These are phyloP conservation scores for Leuctra nigra DNA, from an alignment of 2,888 invertebrate genomes.

Conservation along the genomic window DNA sequence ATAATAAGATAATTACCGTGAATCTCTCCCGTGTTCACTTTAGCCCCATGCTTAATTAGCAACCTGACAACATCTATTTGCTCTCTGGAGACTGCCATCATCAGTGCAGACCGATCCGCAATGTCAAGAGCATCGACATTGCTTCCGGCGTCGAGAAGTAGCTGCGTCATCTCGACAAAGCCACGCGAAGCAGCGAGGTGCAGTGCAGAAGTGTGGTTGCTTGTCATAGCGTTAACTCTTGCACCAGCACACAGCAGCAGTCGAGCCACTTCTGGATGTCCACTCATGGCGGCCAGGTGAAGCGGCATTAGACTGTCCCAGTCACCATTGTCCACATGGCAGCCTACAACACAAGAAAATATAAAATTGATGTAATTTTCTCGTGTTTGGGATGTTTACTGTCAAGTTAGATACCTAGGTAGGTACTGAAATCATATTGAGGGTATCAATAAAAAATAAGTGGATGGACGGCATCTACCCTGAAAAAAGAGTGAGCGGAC, in stretches of 20 bases:
- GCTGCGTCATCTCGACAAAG: slow-evolving; percentile 46
- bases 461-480: no score
- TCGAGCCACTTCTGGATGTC: slow-evolving; percentile 49
- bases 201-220: slow-evolving; percentile 53
- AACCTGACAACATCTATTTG: slow-evolving; percentile 41
- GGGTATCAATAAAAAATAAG: no score
- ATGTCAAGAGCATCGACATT: slow-evolving; percentile 54
- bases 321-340: slow-evolving; percentile 57
- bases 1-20: slow-evolving; percentile 47
- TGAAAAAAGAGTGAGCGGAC: no score
- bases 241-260: slow-evolving; percentile 43
- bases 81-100: slow-evolving; percentile 41
- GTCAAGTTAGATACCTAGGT: no score
- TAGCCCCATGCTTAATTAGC: slow-evolving; percentile 36
- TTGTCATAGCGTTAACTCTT: slow-evolving; percentile 52
- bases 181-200: slow-evolving; percentile 56
- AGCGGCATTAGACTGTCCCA: slow-evolving; percentile 59
- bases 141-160: slow-evolving; percentile 50
- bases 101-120: slow-evolving; percentile 47
- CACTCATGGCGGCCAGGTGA: slow-evolving; percentile 56
- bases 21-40: slow-evolving; percentile 52
- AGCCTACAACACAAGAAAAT: slow-evolving; percentile 49
- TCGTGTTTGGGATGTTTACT: no score
- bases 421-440: no score
- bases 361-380: not conserved